Conservation (phyloP, 2,888 invertebrate genomes). For the Hydrotaea diabolus region DNA sequence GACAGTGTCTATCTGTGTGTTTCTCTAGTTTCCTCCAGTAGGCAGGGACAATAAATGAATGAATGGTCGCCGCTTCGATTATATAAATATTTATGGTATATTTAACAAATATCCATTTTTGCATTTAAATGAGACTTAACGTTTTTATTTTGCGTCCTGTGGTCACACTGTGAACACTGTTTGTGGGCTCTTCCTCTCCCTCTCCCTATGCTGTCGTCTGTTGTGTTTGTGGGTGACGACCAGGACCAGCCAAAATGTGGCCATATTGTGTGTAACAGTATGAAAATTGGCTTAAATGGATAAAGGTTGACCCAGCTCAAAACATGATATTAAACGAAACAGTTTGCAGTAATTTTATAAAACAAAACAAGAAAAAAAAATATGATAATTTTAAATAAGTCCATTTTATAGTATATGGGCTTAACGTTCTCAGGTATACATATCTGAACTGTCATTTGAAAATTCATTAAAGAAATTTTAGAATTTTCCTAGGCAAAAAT, state of each 20-base stretch:
- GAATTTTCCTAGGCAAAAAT: too few species aligned
- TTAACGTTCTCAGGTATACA: too few species aligned
- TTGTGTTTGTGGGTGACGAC: background rate
- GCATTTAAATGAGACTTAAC: background rate
- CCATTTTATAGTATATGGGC: too few species aligned
- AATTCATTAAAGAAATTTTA: too few species aligned
- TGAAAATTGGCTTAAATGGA: slow-evolving; percentile 2
- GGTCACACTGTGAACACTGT: background rate
- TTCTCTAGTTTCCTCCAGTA: too few species aligned
- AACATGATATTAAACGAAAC: background rate
- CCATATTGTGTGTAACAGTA: background rate
- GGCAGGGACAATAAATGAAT: background rate
- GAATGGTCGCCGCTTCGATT: background rate
- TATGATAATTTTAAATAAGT: too few species aligned
- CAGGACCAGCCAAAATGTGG: background rate
- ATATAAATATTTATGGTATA: slow-evolving; percentile 22
- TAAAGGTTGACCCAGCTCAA: background rate
- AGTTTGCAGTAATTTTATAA: background rate
- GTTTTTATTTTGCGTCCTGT: background rate
- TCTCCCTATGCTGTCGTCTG: background rate
- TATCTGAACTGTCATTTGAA: too few species aligned
- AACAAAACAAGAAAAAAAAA: background rate
- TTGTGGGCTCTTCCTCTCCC: too few species aligned
- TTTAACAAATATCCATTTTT: slow-evolving; percentile 4
- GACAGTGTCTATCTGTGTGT: too few species aligned